Evolutionary conservation across 2,797 vertebrate species (phyloP).

Genomic region (Clangula hyemalis): DNA sequence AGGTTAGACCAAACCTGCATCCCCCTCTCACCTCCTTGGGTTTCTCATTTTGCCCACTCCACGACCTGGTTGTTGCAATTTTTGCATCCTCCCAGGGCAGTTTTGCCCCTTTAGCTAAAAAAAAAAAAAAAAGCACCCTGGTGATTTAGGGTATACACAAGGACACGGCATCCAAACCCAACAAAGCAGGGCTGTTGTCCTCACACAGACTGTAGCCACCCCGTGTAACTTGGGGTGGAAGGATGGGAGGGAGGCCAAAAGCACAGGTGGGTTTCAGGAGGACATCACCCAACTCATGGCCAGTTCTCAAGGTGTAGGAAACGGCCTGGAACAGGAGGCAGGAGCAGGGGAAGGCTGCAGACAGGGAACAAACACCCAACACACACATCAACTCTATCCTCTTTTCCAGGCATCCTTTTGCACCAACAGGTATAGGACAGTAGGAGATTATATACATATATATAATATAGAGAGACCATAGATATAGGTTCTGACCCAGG

Average conservation of each 20-base stretch:
- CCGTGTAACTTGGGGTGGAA: neutral
- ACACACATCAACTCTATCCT: too few relatives aligned
- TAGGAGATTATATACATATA: neutral
- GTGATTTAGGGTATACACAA: neutral
- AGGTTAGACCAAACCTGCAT: accelerated
- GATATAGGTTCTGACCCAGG: neutral
- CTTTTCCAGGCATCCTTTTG: neutral
- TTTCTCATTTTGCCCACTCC: neutral
- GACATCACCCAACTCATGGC: neutral
- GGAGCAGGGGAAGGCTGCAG: neutral
- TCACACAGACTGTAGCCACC: neutral
- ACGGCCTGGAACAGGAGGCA: neutral
- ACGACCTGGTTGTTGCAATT: accelerated
- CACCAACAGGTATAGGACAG: neutral
- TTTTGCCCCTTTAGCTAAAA: neutral
- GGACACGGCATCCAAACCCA: neutral
- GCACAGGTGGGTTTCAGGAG: neutral
- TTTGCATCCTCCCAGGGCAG: neutral
- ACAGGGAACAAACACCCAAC: accelerated
- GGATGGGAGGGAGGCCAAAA: neutral
- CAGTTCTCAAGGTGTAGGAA: neutral
- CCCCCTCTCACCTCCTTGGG: neutral
- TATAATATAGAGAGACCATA: too few relatives aligned
- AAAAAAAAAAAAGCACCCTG: neutral
- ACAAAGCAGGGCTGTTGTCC: neutral